A percentile compares a stretch with the other conserved stretches of the same genome.
Conservation (phyloP, 1,140 invertebrate genomes). For the Bombus superbus region DNA sequence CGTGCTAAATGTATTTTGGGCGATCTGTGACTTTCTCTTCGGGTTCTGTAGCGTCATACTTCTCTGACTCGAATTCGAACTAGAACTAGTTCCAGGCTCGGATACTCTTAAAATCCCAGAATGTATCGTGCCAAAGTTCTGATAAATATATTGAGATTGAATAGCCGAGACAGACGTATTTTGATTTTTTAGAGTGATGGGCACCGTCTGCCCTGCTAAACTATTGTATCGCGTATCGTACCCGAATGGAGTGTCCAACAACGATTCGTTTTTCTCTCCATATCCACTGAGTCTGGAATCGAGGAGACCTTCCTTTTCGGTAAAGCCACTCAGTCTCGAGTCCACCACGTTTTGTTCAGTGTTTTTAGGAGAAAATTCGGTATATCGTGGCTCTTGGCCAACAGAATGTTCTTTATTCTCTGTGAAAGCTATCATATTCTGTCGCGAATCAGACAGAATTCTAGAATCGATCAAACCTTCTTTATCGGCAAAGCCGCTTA, state of each 20-base stretch:
- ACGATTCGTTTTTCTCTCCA: slow-evolving; percentile 71
- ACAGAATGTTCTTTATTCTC: slow-evolving; percentile 77
- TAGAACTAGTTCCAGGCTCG: slow-evolving; percentile 79
- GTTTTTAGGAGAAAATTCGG: slow-evolving; percentile 69
- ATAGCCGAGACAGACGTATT: slow-evolving; percentile 77
- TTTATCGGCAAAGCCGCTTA: slow-evolving; percentile 81
- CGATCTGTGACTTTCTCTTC: slow-evolving; percentile 79
- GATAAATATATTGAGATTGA: slow-evolving; percentile 79
- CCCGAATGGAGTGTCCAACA: slow-evolving; percentile 77
- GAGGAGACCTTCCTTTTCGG: slow-evolving; percentile 72
- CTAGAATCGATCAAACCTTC: slow-evolving; percentile 81
- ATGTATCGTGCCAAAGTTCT: slow-evolving; percentile 81
- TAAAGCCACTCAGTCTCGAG: slow-evolving; percentile 67
- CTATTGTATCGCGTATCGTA: slow-evolving; percentile 77
- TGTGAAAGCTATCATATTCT: slow-evolving; percentile 80
- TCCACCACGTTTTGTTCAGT: slow-evolving; percentile 53
- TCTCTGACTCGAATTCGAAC: slow-evolving; percentile 79
- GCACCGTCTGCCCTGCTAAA: slow-evolving; percentile 81
- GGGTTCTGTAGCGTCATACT: slow-evolving; percentile 82
- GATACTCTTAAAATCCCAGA: slow-evolving; percentile 80
- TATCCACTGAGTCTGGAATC: slow-evolving; percentile 66
- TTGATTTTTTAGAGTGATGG: slow-evolving; percentile 81
- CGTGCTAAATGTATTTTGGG: slow-evolving; percentile 81
- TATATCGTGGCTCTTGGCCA: slow-evolving; percentile 77
- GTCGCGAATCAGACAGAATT: slow-evolving; percentile 78